Evolutionary conservation across 2,113 vertebrate genomes (phyloP).

Genomic region (Triplophysa rosa): DNA sequence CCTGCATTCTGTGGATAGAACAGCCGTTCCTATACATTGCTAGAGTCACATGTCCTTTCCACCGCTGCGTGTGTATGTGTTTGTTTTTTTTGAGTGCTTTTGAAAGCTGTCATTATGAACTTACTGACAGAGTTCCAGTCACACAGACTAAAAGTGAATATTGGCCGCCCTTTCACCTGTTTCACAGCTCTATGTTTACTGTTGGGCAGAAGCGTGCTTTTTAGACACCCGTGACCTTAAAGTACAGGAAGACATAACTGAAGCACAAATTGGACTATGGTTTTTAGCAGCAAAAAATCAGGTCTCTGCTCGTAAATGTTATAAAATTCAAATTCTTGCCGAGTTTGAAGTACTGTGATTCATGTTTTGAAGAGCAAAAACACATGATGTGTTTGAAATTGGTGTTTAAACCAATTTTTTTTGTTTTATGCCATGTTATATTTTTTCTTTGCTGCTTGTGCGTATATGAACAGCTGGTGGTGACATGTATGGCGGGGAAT

Average conservation of each 20-base stretch:
- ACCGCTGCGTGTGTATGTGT: conserved; percentile 22
- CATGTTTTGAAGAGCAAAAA: background rate
- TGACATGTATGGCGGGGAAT: background rate
- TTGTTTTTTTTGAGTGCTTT: conserved; percentile 28
- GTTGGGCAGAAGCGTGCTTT: background rate
- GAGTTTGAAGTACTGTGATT: background rate
- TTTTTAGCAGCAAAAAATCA: background rate
- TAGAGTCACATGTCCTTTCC: background rate
- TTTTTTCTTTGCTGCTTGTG: background rate
- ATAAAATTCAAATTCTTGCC: background rate
- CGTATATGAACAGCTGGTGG: background rate
- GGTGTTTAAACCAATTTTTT: too few species aligned
- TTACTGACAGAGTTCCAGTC: conserved; percentile 12
- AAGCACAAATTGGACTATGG: background rate
- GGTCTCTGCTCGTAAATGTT: background rate
- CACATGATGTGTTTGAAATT: background rate
- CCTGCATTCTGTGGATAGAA: background rate
- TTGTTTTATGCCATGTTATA: background rate
- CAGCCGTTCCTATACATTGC: background rate
- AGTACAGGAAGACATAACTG: background rate
- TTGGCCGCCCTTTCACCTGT: conserved; percentile 5
- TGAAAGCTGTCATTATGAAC: conserved; percentile 38
- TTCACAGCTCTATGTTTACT: background rate
- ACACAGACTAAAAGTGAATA: conserved; percentile 6
- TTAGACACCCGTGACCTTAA: background rate